Evolutionary conservation across 2,797 vertebrate genomes (phyloP), one percentile per base, ranked within the genome.

Genomic region (Lophotriccus pileatus): DNA sequence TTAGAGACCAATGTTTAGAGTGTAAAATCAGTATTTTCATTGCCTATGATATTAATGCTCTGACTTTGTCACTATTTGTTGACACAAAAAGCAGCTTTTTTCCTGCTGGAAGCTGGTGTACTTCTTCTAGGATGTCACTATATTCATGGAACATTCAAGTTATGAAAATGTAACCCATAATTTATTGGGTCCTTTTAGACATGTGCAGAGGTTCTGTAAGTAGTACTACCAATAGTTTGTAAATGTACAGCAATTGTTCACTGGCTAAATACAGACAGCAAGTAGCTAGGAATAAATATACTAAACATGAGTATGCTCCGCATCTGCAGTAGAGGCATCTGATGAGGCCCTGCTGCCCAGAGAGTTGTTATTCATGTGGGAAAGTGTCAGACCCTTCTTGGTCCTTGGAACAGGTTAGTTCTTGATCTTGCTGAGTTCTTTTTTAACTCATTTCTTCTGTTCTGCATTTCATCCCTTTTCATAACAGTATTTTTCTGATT

Each of bases 51-150:
- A 52, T 28, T 27, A 69, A 15, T 59, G 17, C 9, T 81, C 52
- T 11, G 5, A 76, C 16, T 62, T 66, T 73, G 28, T 62, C 14
- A 15, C 10, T 56, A n/a, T 74, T 60, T 68, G 4, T 62, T 66
- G 53, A 53, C 6, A 34, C 0, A 47, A 53, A 64, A 74, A 15
- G 0, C 17, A 58, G 10, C 0, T 9, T 24, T 62, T 66, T 79
- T 52, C n/a, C 9, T 70, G 56, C n/a, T 0, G 2, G 19, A 83
- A 83, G 14, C 2, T 2, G 0, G 6, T 20, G 9, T 55, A 34
- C 18, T 56, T 63, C 66, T 89, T 46, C 62, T 60, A 49, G 10
- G 2, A 30, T 74, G 25, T 43, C 17, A 15, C 32, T 47, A 23
- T 52, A 73, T 34, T 70, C 6, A 18, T 2, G 68, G 32, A 88